phyloP scores from a whole-genome alignment of 2,797 vertebrate genomes.

The Macrochelys suwanniensis region DNA sequence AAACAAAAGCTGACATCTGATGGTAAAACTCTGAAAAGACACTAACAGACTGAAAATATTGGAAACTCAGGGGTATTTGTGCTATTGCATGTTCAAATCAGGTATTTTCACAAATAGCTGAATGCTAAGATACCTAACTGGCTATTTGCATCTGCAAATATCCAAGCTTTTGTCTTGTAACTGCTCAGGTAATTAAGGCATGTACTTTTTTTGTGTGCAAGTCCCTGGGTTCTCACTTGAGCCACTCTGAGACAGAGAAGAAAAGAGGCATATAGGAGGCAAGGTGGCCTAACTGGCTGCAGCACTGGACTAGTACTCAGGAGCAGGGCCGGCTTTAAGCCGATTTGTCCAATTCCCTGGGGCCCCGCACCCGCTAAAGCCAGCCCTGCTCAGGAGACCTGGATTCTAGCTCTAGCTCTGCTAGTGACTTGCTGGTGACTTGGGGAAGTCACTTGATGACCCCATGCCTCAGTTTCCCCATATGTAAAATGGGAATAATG shows the following conservation, averaged over 20 bases:
- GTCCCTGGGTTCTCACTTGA: neutral
- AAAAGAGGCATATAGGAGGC: neutral
- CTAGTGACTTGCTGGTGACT: neutral
- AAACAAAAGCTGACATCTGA: slow-evolving; percentile 6
- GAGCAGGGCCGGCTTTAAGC: too few relatives aligned
- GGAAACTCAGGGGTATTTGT: neutral
- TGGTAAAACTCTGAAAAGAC: neutral
- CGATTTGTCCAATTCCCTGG: too few relatives aligned
- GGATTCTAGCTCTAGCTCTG: neutral
- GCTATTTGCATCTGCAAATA: neutral
- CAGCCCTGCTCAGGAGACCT: neutral
- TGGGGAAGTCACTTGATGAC: neutral
- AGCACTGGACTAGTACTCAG: neutral
- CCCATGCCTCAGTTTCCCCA: neutral
- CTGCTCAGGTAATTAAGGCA: neutral
- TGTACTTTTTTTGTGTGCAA: neutral
- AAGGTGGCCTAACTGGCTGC: neutral
- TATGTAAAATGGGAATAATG: neutral
- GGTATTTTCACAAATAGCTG: neutral
- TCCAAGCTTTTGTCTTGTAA: neutral
- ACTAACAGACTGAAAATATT: neutral
- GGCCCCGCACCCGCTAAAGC: too few relatives aligned
- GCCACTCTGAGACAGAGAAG: neutral
- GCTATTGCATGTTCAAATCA: neutral
- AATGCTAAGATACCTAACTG: neutral